Conservation (phyloP, 2,888 invertebrate species). For the Pterostichus niger region DNA sequence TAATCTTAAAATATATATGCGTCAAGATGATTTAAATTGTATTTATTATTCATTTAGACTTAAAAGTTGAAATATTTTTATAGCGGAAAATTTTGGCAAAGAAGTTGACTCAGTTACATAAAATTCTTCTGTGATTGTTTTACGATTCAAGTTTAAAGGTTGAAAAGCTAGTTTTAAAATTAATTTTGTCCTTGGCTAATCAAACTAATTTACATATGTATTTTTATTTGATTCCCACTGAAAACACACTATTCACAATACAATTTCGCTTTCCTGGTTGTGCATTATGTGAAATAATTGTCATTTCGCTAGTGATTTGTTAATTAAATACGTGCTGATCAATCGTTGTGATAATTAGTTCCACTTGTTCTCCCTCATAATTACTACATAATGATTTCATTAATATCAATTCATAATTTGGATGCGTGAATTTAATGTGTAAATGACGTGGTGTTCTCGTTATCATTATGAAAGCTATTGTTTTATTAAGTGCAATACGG, state of each 20-base stretch:
- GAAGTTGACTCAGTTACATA: neutral
- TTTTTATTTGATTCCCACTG: slow-evolving; percentile 30
- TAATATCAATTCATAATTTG: no score
- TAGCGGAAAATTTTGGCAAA: neutral
- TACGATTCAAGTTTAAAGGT: slow-evolving; percentile 29
- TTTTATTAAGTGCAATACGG: slow-evolving; percentile 1
- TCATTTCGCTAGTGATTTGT: neutral
- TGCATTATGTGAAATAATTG: neutral
- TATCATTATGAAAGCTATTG: no score
- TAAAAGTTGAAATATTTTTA: neutral
- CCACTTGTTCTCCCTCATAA: no score
- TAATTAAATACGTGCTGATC: neutral
- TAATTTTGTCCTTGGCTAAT: slow-evolving; percentile 31
- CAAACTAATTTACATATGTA: slow-evolving; percentile 42
- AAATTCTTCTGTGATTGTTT: slow-evolving; percentile 22
- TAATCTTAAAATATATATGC: neutral
- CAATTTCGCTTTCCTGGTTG: no score
- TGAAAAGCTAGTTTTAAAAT: slow-evolving; percentile 49
- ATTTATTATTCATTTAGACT: neutral
- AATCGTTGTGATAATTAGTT: no score
- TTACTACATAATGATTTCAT: no score
- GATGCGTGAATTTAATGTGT: no score
- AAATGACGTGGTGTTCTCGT: no score
- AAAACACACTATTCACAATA: slow-evolving; percentile 6
- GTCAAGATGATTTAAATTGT: neutral